Conservation (phyloP, 53 echinoderm and acorn worm species). For the Apostichopus leukothele region DNA sequence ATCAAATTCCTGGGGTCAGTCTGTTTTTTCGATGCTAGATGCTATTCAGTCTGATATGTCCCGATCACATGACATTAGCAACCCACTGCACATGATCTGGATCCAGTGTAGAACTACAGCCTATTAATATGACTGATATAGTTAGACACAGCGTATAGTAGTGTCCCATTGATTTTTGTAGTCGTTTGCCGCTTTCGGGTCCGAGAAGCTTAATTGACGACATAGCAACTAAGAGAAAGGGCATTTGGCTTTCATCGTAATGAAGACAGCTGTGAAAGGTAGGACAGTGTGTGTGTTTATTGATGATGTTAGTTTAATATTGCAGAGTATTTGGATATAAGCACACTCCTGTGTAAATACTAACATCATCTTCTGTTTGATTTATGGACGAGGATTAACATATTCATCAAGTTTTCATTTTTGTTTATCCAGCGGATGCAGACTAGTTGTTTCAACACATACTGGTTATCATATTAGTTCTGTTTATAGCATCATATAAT, state of each 20-base stretch:
- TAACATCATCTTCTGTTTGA: too few relatives aligned
- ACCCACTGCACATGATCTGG: neutral
- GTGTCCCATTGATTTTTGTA: slow-evolving; percentile 22
- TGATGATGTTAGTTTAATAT: too few relatives aligned
- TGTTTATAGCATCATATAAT: too few relatives aligned
- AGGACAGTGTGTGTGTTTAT: neutral
- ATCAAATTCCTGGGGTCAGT: slow-evolving; percentile 36
- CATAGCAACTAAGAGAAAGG: neutral
- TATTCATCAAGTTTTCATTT: too few relatives aligned
- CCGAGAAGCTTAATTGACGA: slow-evolving; percentile 2
- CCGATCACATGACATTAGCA: neutral
- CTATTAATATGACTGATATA: too few relatives aligned
- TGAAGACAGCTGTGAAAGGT: neutral
- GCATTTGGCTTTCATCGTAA: neutral
- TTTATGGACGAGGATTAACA: too few relatives aligned
- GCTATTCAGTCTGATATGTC: neutral
- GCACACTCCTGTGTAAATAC: too few relatives aligned
- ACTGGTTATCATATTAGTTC: too few relatives aligned
- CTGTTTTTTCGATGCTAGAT: neutral
- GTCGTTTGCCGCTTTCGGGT: neutral
- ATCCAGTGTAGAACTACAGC: neutral
- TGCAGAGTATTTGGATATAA: too few relatives aligned
- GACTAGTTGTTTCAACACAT: too few relatives aligned
- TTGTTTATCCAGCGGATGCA: too few relatives aligned
- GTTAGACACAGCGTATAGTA: neutral